Evolutionary conservation across 1,140 invertebrate genomes (phyloP).

Genomic region (Alviniconcha marisindica): DNA sequence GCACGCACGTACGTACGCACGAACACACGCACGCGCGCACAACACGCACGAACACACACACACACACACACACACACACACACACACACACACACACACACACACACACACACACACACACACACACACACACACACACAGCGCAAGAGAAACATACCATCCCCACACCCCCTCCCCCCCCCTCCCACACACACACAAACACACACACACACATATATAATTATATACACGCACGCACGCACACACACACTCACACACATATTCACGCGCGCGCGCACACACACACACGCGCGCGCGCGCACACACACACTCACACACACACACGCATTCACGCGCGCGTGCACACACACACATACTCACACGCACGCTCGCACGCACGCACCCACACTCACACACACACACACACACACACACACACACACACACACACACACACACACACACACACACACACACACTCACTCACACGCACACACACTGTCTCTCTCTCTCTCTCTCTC

Average conservation of each 20-base stretch:
- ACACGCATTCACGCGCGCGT: neutral
- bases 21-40: neutral
- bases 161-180: no score
- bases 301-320: neutral
- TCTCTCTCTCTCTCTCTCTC: no score
- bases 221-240: neutral
- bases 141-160: no score
- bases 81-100: no score
- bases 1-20: neutral
- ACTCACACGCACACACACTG: neutral
- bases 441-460: neutral
- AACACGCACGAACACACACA: no score
- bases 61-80: no score
- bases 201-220: no score
- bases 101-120: no score
- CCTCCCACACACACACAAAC: no score
- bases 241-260: neutral
- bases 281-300: neutral
- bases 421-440: neutral
- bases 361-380: neutral
- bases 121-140: no score
- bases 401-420: slow-evolving; percentile 2
- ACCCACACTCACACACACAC: slow-evolving; percentile 5
- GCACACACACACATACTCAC: slow-evolving; percentile 6
- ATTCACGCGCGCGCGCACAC: neutral